phyloP scores from a whole-genome alignment of 1,140 invertebrate species.

The Amyelois transitella region DNA sequence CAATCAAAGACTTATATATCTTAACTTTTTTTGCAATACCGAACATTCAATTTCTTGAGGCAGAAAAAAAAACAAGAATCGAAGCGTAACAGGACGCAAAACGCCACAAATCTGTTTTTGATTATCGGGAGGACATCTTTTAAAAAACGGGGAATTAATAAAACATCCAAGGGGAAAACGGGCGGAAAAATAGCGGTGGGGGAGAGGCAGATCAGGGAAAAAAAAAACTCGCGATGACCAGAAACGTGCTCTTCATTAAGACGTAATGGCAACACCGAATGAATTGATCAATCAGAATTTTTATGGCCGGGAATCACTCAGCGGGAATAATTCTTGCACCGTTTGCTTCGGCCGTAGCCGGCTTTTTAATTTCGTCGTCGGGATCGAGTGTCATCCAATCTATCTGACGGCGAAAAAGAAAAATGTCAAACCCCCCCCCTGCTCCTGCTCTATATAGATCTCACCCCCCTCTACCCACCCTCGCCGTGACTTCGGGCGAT shows the following conservation, averaged over 20 bases:
- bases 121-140: slow-evolving; percentile 6
- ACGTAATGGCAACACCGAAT: slow-evolving; percentile 60
- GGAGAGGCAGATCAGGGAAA: slow-evolving; percentile 39
- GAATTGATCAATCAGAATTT: slow-evolving; percentile 74
- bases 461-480: slow-evolving; percentile 23
- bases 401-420: slow-evolving; percentile 67
- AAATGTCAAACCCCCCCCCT: slow-evolving; percentile 29
- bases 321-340: slow-evolving; percentile 68
- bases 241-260: slow-evolving; percentile 65
- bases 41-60: background rate
- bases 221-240: slow-evolving; percentile 52
- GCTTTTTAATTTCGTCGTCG: slow-evolving; percentile 70
- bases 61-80: background rate
- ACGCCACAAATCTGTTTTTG: slow-evolving; percentile 7
- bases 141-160: slow-evolving; percentile 40
- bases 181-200: slow-evolving; percentile 56
- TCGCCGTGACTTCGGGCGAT: slow-evolving; percentile 31
- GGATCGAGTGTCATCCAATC: slow-evolving; percentile 72
- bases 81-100: background rate
- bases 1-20: too few species aligned
- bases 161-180: slow-evolving; percentile 62
- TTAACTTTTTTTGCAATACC: background rate
- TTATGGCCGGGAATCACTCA: slow-evolving; percentile 71
- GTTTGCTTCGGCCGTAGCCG: slow-evolving; percentile 65
- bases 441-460: background rate